phyloP scores from a whole-genome alignment of 1,140 invertebrate species.

The Apis laboriosa region DNA sequence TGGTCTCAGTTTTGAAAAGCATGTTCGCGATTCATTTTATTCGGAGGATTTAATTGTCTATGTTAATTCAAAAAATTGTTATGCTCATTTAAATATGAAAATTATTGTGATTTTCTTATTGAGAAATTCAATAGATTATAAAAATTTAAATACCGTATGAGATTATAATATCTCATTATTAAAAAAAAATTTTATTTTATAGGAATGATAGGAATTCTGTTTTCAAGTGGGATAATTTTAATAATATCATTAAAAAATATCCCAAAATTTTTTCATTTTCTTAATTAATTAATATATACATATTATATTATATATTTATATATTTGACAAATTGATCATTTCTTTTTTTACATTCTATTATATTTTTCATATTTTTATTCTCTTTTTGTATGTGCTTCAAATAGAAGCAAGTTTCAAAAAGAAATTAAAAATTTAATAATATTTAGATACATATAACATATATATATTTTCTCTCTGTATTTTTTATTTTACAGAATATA shows the following conservation, averaged over 20 bases:
- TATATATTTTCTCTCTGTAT: neutral
- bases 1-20: neutral
- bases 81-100: neutral
- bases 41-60: neutral
- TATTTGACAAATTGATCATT: slow-evolving; percentile 4
- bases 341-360: neutral
- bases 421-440: neutral
- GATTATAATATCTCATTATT: slow-evolving; percentile 10
- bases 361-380: neutral
- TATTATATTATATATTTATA: slow-evolving; percentile 13
- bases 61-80: neutral
- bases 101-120: neutral
- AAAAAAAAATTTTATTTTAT: slow-evolving; percentile 5
- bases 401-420: neutral
- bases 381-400: too few species aligned
- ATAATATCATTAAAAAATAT: slow-evolving; percentile 23
- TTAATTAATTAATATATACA: neutral
- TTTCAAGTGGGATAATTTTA: slow-evolving; percentile 12
- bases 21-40: neutral
- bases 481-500: neutral
- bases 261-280: neutral
- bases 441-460: neutral
- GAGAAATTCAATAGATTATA: neutral
- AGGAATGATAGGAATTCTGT: slow-evolving; percentile 3
- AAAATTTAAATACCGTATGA: neutral